Evolutionary conservation across 2,797 vertebrate species (phyloP), one percentile per base, ranked within the genome.

Genomic region (Botia almorhae): DNA sequence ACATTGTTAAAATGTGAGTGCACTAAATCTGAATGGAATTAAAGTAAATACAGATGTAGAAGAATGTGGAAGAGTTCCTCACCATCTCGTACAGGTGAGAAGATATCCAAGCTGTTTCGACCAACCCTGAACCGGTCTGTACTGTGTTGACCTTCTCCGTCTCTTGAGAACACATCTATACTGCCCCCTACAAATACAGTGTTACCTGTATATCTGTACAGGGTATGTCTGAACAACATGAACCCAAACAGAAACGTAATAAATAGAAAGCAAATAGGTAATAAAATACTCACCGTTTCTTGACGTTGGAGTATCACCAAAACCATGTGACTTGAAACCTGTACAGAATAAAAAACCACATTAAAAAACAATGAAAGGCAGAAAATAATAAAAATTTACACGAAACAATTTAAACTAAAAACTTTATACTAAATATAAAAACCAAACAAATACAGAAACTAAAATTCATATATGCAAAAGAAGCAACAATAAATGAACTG

Each of bases 51-150:
- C 5, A 51, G 50, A 51, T 51, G 64, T 0, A 67, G 53, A 29
- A 14, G 11, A n/a, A 7, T 12, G 0, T 70, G n/a, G 14, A n/a
- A 29, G 58, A 53, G 50, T 50, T 67, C 11, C 89, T 86, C 39
- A 95, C 93, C 93, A 67, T 93, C 93, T 19, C 92, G 89, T 10
- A 88, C 86, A 0, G 98, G 98, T 87, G 98, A 99, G 91, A 99
- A 99, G 72, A 98, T 81, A 83, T 99, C 98, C 89, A 99, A 92
- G 87, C 98, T 99, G 92, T 89, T 96, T 74, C 94, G 93, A 70
- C 94, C 89, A 19, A 94, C 88, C 19, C 89, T 92, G 81, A 94
- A 87, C 88, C 88, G 93, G 69, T 91, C 95, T 70, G 87, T 63
- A 51, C 87, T 81, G n/a, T 90, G 94, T 16, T 93, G 94, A 39